phyloP scores from a whole-genome alignment of 1,140 invertebrate genomes.

The Lasioglossum baleicum region DNA sequence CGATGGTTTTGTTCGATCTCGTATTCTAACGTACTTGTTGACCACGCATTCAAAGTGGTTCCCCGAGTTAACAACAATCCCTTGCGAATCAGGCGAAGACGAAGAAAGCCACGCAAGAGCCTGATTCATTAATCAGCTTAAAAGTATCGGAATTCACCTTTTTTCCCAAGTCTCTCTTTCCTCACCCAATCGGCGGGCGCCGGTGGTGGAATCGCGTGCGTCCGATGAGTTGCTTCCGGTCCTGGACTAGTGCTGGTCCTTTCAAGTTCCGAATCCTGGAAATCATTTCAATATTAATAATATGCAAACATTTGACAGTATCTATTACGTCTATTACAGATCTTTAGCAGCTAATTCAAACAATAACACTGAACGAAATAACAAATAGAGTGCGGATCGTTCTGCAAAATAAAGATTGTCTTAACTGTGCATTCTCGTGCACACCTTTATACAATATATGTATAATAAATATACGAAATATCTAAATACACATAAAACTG shows the following conservation, averaged over 20 bases:
- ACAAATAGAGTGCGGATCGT: too few relatives aligned
- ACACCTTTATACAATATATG: too few relatives aligned
- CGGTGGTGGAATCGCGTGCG: slow-evolving; percentile 79
- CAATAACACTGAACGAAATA: too few relatives aligned
- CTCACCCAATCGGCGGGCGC: slow-evolving; percentile 90
- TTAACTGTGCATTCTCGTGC: too few relatives aligned
- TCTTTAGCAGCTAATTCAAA: background rate
- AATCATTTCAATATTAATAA: background rate
- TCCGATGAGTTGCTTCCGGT: slow-evolving; percentile 77
- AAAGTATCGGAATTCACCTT: slow-evolving; percentile 98
- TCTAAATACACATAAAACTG: too few relatives aligned
- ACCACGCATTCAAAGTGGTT: slow-evolving; percentile 3
- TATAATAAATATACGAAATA: too few relatives aligned
- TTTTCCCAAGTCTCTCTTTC: slow-evolving; percentile 93
- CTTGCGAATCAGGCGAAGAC: slow-evolving; percentile 19
- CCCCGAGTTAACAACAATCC: background rate
- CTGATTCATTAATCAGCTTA: slow-evolving; percentile 76
- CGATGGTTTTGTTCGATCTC: slow-evolving; percentile 1
- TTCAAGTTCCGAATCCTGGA: slow-evolving; percentile 79
- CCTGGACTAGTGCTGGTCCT: slow-evolving; percentile 78
- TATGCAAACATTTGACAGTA: background rate
- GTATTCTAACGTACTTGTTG: background rate
- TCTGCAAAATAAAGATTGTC: too few relatives aligned
- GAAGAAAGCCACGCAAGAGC: slow-evolving; percentile 14
- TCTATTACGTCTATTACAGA: background rate